Conservation (phyloP, 2,797 vertebrate genomes). For the Steatocranus sp. region DNA sequence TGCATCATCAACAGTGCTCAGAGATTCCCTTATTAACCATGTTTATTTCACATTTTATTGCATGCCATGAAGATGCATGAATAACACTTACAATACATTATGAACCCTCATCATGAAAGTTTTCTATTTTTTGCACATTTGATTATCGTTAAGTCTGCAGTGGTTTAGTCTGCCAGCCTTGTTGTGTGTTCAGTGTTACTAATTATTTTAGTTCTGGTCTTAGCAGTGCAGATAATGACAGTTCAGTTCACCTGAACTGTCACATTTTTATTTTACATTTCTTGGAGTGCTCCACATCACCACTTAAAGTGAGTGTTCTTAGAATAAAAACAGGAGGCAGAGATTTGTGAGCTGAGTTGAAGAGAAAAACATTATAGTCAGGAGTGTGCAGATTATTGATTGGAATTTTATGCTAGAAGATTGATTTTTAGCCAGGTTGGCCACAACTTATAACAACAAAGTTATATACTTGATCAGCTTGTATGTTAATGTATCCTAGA, state of each 20-base stretch:
- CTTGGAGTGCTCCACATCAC: background rate
- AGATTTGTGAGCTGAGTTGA: background rate
- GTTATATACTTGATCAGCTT: background rate
- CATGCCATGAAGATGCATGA: conserved; percentile 65
- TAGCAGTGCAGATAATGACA: background rate
- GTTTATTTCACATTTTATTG: conserved; percentile 33
- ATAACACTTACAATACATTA: conserved; percentile 23
- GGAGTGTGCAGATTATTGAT: background rate
- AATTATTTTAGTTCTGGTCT: background rate
- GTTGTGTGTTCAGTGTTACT: background rate
- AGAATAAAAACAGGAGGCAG: background rate
- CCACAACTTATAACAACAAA: background rate
- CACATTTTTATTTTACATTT: background rate
- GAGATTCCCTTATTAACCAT: conserved; percentile 15
- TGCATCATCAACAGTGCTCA: conserved; percentile 63
- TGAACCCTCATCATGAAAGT: conserved; percentile 47
- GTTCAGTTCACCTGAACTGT: too few species aligned
- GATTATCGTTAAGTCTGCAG: background rate
- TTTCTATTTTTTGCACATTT: background rate
- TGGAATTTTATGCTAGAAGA: background rate
- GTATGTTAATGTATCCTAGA: background rate
- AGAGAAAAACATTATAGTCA: background rate
- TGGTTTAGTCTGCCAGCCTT: background rate
- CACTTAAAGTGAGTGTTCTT: background rate
- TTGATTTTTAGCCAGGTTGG: background rate